phyloP scores from a whole-genome alignment of 1,140 invertebrate species.

The Gonioctena quinquepunctata region DNA sequence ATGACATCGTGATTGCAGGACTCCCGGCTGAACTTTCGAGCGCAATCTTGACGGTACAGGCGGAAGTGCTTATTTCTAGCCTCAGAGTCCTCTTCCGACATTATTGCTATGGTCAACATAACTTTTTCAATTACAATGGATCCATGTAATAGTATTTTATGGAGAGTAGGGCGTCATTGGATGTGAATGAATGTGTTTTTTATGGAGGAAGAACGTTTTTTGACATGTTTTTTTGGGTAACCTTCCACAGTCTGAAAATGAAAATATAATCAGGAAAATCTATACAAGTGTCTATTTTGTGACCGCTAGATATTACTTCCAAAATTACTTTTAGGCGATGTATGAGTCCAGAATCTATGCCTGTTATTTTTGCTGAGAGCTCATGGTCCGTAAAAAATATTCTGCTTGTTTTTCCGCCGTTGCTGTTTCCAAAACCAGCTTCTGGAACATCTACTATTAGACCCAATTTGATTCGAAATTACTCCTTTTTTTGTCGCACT shows the following conservation, averaged over 20 bases:
- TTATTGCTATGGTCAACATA: conserved; percentile 35
- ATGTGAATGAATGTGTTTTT: no score
- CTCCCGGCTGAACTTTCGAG: conserved; percentile 13
- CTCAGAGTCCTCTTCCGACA: not conserved
- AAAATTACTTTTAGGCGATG: not conserved
- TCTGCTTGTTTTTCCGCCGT: not conserved
- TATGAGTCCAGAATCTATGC: not conserved
- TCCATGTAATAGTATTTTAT: no score
- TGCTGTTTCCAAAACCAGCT: not conserved
- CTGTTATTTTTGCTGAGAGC: not conserved
- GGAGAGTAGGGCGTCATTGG: no score
- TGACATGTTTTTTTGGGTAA: no score
- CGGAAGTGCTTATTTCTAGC: conserved; percentile 33
- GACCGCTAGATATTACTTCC: not conserved
- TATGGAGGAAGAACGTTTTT: no score
- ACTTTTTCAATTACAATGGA: not conserved
- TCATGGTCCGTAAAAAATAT: not conserved
- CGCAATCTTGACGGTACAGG: conserved; percentile 32
- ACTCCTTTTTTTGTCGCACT: not conserved
- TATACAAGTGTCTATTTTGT: not conserved
- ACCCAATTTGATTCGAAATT: not conserved
- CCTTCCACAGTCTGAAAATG: no score
- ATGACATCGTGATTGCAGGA: not conserved
- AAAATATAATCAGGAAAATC: no score
- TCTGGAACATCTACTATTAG: not conserved